phyloP scores from a whole-genome alignment of 1,140 invertebrate species.

The Neodiprion lecontei region DNA sequence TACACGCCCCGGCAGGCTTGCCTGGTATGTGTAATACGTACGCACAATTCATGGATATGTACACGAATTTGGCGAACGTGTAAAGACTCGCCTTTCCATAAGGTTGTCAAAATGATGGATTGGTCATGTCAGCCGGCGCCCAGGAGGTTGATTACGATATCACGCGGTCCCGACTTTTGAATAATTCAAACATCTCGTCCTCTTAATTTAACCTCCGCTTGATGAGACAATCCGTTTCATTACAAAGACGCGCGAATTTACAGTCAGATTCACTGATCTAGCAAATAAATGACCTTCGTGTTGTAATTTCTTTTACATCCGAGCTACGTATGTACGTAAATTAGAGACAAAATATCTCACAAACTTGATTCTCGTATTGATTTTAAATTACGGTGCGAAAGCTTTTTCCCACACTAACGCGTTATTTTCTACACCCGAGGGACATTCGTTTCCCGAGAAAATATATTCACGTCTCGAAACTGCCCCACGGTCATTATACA shows the following conservation, averaged over 20 bases:
- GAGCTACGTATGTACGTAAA: background rate
- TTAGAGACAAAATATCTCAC: too few species aligned
- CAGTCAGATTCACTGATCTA: background rate
- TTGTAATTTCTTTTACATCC: background rate
- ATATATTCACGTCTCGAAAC: too few species aligned
- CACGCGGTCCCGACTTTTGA: background rate
- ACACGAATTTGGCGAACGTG: background rate
- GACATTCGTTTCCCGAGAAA: too few species aligned
- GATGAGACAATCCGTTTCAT: conserved; percentile 1
- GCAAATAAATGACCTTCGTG: background rate
- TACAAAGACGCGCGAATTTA: background rate
- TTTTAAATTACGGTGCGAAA: too few species aligned
- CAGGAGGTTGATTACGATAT: background rate
- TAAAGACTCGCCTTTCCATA: background rate
- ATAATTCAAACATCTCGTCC: background rate
- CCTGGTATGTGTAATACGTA: too few species aligned
- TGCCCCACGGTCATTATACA: too few species aligned
- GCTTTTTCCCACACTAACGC: too few species aligned
- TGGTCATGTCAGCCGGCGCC: background rate
- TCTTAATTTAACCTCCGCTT: conserved; percentile 6
- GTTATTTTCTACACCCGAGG: too few species aligned
- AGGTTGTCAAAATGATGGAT: conserved; percentile 10
- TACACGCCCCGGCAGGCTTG: too few species aligned
- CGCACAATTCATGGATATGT: too few species aligned
- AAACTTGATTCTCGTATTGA: too few species aligned